Conservation (phyloP, 2,113 vertebrate species). For the Chitala chitala region DNA sequence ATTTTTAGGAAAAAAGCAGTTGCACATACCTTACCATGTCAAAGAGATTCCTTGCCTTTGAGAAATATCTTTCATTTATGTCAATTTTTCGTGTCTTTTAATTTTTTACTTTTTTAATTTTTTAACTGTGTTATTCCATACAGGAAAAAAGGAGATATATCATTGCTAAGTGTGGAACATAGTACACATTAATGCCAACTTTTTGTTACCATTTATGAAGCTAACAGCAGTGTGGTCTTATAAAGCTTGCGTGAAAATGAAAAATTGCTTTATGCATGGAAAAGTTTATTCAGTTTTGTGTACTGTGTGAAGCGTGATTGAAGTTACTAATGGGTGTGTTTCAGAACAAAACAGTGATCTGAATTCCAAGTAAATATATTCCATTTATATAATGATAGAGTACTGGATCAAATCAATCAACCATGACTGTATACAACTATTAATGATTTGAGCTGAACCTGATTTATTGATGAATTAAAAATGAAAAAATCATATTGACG, state of each 20-base stretch:
- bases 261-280: too few species aligned
- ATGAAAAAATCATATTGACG: too few species aligned
- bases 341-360: not conserved
- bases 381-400: too few species aligned
- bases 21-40: conserved; percentile 5
- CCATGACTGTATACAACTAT: too few species aligned
- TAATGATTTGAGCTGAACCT: too few species aligned
- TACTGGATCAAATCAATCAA: too few species aligned
- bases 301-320: too few species aligned
- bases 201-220: not conserved
- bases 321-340: not conserved
- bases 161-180: conserved; percentile 70
- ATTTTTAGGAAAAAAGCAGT: not conserved
- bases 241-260: too few species aligned
- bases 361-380: not conserved
- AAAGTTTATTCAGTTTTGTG: not conserved
- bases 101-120: not conserved
- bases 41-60: not conserved
- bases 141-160: conserved; percentile 65
- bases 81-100: too few species aligned
- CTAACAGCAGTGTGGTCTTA: not conserved
- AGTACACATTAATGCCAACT: conserved; percentile 62
- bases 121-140: conserved; percentile 45
- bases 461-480: too few species aligned
- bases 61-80: not conserved